A percentile compares a stretch with the other conserved stretches of the same genome.
Conservation (phyloP, 2,888 invertebrate species). For the Pseudanteris insignis region DNA sequence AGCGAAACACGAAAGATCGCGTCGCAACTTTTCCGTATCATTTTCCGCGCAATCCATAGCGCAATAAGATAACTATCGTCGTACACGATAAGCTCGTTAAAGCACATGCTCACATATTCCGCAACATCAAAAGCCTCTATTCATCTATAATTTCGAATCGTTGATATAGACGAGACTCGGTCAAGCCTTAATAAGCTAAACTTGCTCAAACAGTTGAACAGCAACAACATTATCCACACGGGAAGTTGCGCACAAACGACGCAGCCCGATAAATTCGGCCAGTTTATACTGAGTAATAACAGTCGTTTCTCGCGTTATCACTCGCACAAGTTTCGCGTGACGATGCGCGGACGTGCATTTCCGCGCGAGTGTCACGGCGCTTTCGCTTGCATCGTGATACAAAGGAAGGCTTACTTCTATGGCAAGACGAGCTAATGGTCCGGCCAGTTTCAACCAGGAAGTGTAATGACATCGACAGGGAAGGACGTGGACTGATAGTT, state of each 20-base stretch:
- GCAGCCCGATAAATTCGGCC: slow-evolving; percentile 16
- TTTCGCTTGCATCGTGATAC: slow-evolving; percentile 29
- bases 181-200: slow-evolving; percentile 25
- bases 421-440: slow-evolving; percentile 52
- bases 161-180: slow-evolving; percentile 15
- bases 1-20: too few relatives aligned
- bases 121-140: slow-evolving; percentile 24
- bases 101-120: slow-evolving; percentile 12
- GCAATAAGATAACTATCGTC: not conserved
- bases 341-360: slow-evolving; percentile 11
- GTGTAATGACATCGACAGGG: slow-evolving; percentile 49
- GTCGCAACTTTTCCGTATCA: too few relatives aligned
- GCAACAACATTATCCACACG: slow-evolving; percentile 33
- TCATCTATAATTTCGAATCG: slow-evolving; percentile 33
- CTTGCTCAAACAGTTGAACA: slow-evolving; percentile 21
- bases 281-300: slow-evolving; percentile 40
- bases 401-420: slow-evolving; percentile 22
- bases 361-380: slow-evolving; percentile 16
- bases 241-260: slow-evolving; percentile 24
- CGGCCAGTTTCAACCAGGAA: slow-evolving; percentile 53
- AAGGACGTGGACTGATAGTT: slow-evolving; percentile 35
- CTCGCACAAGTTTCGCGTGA: slow-evolving; percentile 22
- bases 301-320: slow-evolving; percentile 35
- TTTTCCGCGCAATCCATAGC: not conserved
- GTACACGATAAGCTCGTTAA: slow-evolving; percentile 15